A percentile compares a stretch with the other conserved stretches of the same genome.
Conservation (phyloP, 2,888 invertebrate species). For the Cactoblastis cactorum region DNA sequence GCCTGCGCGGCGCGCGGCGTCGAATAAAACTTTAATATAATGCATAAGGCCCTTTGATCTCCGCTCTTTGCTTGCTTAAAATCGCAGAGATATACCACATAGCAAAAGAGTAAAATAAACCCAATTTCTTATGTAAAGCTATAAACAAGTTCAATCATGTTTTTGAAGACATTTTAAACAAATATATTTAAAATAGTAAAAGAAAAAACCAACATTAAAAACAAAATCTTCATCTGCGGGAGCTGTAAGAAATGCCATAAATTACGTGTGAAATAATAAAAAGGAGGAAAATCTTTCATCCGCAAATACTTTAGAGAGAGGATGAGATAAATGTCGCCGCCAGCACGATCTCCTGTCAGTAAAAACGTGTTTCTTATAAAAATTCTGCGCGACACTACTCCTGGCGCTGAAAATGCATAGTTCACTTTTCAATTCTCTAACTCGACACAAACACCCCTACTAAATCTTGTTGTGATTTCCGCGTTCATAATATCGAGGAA, state of each 20-base stretch:
- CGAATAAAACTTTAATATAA: constrained; percentile 78
- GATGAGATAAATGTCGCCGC: constrained; percentile 64
- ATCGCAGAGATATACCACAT: constrained; percentile 54
- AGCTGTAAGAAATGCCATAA: constrained; percentile 60
- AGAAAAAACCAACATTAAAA: constrained; percentile 29
- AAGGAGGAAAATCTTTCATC: constrained; percentile 66
- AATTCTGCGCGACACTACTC: constrained; percentile 37
- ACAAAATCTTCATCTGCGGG: constrained; percentile 41
- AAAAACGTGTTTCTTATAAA: constrained; percentile 59
- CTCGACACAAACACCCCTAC: constrained; percentile 15
- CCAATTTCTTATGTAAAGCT: constrained; percentile 25
- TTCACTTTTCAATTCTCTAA: constrained; percentile 21
- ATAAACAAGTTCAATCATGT: constrained; percentile 24
- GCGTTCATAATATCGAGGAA: constrained; percentile 10
- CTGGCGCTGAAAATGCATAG: constrained; percentile 27
- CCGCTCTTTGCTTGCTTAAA: constrained; percentile 65
- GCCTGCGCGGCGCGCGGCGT: constrained; percentile 57
- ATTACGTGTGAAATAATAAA: constrained; percentile 70
- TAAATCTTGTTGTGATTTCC: constrained; percentile 1
- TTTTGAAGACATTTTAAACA: constrained; percentile 22
- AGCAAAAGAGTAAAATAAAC: constrained; percentile 33
- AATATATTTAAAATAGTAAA: constrained; percentile 13
- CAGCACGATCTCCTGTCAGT: constrained; percentile 58
- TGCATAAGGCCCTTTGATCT: constrained; percentile 77
- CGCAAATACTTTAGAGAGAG: constrained; percentile 67